Base-by-base conservation (phyloP, 2,113 vertebrate species). In the Chiloscyllium plagiosum region DNA sequence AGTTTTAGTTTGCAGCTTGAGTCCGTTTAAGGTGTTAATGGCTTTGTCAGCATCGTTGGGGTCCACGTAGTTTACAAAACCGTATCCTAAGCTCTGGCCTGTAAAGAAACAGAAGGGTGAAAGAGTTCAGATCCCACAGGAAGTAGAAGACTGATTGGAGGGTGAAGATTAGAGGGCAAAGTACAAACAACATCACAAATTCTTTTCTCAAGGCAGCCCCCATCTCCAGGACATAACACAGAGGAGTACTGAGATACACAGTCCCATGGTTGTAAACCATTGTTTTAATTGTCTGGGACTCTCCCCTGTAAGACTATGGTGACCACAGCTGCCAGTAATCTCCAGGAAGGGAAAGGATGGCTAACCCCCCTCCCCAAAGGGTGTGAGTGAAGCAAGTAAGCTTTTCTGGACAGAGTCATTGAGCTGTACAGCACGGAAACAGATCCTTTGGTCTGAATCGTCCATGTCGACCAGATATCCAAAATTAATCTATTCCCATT, bases 1-100 rank as follows among this genome's bases (percentile, higher is more conserved):
- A 97, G 99, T 99, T 98, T 99, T 99, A 95, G 99, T 99, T 97
- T 99, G 99, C 96, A 99, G 97, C 96, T 99, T 99, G 96, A 99
- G 99, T 96, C 99, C 99, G 47, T 99, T 99, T 96, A 99, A 98
- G 95, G 99, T 99, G 97, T 98, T 99, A 97, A 99, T 99, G 97
- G 99, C 99, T 97, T 99, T 98, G 97, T 99, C 99, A 0, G 99
- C 99, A 13, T 99, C 99, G 5, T 98, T 99, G 95, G 99, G 98
- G 97, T 99, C 99, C 80, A 99, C 98, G 6, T 99, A 99, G 97
- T 99, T 99, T 96, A 99, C 99, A 95, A 99, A 99, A 96, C 99
- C 99, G 0, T 99, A 99, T 96, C 99, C 99, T 96, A 99, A 97
- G 97, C 99, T 99, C 97, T 99, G 99, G 96, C 99, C 99, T 99